Evolutionary conservation across 2,888 invertebrate genomes (phyloP), one percentile per base, ranked within the genome.

Genomic region (Diplazon laetatorius): DNA sequence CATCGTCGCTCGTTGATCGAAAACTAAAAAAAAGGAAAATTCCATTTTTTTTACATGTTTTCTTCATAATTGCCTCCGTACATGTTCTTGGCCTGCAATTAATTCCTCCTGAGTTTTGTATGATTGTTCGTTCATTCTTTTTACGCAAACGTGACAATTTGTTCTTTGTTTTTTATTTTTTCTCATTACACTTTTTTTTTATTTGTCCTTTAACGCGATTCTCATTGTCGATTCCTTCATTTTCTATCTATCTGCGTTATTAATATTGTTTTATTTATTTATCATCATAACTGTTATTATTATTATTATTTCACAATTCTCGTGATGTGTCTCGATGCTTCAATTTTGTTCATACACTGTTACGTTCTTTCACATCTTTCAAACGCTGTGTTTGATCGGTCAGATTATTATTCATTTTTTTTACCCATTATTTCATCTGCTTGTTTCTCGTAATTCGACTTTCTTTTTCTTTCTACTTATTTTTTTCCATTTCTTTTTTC

Each of bases 1-100:
- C 84, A 82, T 83, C 79, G 78, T 83, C 82, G 85, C 84, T 84
- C 84, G 83, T 84, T 78, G 62, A n/a, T n/a, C n/a, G n/a, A n/a
- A n/a, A n/a, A n/a, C n/a, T n/a, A n/a, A n/a, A n/a, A n/a, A n/a
- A n/a, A 82, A 30, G 30, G 79, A 72, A 80, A 78, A 75, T 83
- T 80, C 82, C 82, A 83, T 82, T 72, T 83, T n/a, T 75, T 6
- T 75, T 84, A 84, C 81, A 84, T 84, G 83, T 84, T 82, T 82
- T 82, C 82, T 81, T 30, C 30, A 30, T 30, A 83, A 82, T 81
- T 82, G 78, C 77, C 80, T 82, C 80, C 81, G 74, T 78, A 81
- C 81, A 78, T 48, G 73, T 66, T 81, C 74, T 82, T 82, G 73
- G 80, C 80, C 78, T 82, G 82, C 79, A 69, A 63, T 74, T 79